Evolutionary conservation across 2,797 vertebrate genomes (phyloP), one percentile per base, ranked within the genome.

Genomic region (Urosaurus nigricauda): DNA sequence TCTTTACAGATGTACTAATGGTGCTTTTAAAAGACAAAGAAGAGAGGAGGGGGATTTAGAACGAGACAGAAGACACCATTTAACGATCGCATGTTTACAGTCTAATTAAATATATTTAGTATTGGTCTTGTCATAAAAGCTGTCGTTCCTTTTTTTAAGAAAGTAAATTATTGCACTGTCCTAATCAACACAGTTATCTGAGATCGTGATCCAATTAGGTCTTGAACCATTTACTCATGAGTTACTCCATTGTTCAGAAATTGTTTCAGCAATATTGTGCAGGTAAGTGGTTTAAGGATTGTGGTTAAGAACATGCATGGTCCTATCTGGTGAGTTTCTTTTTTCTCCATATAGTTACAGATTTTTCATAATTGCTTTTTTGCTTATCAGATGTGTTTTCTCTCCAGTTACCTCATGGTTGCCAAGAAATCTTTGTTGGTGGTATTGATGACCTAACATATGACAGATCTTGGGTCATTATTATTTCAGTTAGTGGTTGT

Each of bases 401-500:
- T 91, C 91, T 82, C 93, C 87, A 89, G 91, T 95, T 95, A 93
- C 91, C 92, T 96, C 93, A 94, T 82, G 95, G 93, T 85, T 90
- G 94, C 90, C 90, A 94, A 95, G 95, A 96, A 97, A 94, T 91
- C 91, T 94, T 92, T 83, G 84, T 90, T 94, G 93, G 92, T 93
- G 91, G 91, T 96, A 97, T 94, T 97, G 96, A 97, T 97, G 95
- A 97, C 94, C 91, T 94, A 94, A 94, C 96, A 94, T 84, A 95
- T 94, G 96, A 95, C 96, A 97, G 92, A 95, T 96, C 94, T 96
- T 94, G 94, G 94, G 96, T 96, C 96, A 96, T 98, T 97, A 97
- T 97, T 97, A 97, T 97, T 98, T 98, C 96, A 97, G 98, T 98
- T 97, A 97, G 96, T 96, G 96, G 96, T 97, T 96, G 92, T 97